Evolutionary conservation across 2,888 invertebrate genomes (phyloP).

Genomic region (Platycheirus albimanus): DNA sequence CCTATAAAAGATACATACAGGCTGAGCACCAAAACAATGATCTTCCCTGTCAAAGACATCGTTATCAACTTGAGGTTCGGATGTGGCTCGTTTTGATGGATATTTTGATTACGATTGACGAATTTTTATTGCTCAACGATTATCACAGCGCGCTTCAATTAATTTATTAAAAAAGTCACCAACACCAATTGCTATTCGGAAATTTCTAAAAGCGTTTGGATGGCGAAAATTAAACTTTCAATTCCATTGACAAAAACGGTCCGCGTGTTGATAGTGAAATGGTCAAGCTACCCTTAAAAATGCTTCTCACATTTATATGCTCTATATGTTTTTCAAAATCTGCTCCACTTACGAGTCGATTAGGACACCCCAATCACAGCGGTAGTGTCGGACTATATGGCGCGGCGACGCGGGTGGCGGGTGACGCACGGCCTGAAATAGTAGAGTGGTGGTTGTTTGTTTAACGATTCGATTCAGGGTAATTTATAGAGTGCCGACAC

Average conservation of each 20-base stretch:
- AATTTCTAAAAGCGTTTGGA: conserved; percentile 34
- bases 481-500: conserved; percentile 51
- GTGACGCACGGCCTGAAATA: too few relatives aligned
- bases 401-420: background rate
- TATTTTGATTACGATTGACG: conserved; percentile 52
- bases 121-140: conserved; percentile 46
- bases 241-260: conserved; percentile 40
- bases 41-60: conserved; percentile 43
- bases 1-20: conserved; percentile 53
- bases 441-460: conserved; percentile 28
- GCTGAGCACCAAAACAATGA: conserved; percentile 49
- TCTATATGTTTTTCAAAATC: background rate
- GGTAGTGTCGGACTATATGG: background rate
- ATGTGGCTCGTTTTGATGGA: conserved; percentile 62
- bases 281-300: conserved; percentile 40
- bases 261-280: conserved; percentile 35
- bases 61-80: conserved; percentile 58
- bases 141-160: conserved; percentile 71
- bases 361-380: conserved; percentile 29
- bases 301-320: background rate
- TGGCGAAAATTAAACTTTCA: conserved; percentile 33
- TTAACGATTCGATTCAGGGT: conserved; percentile 64
- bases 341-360: conserved; percentile 48
- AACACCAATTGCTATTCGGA: background rate
- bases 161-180: conserved; percentile 13